Evolutionary conservation across 2,888 invertebrate genomes (phyloP).

Genomic region (Malthinus seriepunctatus): DNA sequence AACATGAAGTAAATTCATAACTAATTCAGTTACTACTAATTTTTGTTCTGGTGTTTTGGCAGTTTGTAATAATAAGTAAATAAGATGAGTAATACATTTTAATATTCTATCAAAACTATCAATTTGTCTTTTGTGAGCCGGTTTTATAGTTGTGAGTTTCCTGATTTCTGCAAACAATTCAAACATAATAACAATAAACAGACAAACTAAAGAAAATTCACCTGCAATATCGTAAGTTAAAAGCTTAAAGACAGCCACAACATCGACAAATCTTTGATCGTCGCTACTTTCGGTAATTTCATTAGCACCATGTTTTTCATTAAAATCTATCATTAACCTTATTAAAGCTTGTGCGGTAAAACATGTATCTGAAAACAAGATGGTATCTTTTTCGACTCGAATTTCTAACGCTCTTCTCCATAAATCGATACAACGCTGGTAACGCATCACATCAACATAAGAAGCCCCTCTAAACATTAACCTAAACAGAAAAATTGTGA

Average conservation of each 20-base stretch:
- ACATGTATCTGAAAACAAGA: conserved; percentile 78
- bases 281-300: conserved; percentile 56
- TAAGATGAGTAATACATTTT: conserved; percentile 78
- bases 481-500: conserved; percentile 31
- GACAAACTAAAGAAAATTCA: conserved; percentile 30
- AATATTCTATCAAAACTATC: conserved; percentile 82
- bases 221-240: conserved; percentile 66
- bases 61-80: conserved; percentile 70
- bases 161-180: conserved; percentile 55
- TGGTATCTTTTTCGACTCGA: conserved; percentile 77
- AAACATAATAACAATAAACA: neutral
- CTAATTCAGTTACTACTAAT: conserved; percentile 53
- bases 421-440: conserved; percentile 83
- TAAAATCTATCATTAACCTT: conserved; percentile 77
- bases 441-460: conserved; percentile 72
- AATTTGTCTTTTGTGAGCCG: conserved; percentile 75
- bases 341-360: conserved; percentile 87
- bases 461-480: conserved; percentile 66
- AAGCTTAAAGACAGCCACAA: conserved; percentile 69
- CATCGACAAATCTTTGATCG: conserved; percentile 69
- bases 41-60: conserved; percentile 59
- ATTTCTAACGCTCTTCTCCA: conserved; percentile 85
- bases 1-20: conserved; percentile 62
- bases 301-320: conserved; percentile 61
- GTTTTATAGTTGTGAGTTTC: conserved; percentile 60